Base-by-base conservation (phyloP, 2,888 invertebrate species). In the Mactromeris polynyma region DNA sequence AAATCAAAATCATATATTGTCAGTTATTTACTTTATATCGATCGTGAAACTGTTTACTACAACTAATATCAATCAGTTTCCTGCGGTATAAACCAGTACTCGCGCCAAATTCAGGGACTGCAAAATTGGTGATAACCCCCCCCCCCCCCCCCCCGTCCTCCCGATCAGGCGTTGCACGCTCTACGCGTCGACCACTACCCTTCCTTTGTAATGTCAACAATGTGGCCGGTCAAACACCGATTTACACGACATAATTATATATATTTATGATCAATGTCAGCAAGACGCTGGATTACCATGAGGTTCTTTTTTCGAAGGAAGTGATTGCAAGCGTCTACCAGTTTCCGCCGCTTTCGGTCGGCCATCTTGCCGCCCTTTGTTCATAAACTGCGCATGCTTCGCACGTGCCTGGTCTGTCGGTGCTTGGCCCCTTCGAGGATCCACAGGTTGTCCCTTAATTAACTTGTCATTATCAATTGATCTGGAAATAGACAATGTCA, bases 401-500 rank as follows among this genome's bases (percentile, higher is more conserved):
- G 82, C 21, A 21, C 87, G 54, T 21, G 81, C 40, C 4, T 58
- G 54, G 17, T 88, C 88, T 19, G 78, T 87, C 21, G 54, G 69
- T n/a, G 58, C 36, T 38, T 83, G 58, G 0, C 81, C 81, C 33
- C 81, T 80, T 51, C 86, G 51, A 0, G 86, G 79, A 54, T 90
- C 88, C 42, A 86, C 9, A 7, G 80, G 87, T 31, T 89, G 86
- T 64, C 91, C 91, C 33, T 84, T 80, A 38, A 92, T 83, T n/a
- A 92, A 81, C 11, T 86, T 87, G 58, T 90, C 90, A 85, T 90
- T 89, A 64, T 92, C 88, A n/a, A 92, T 92, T 36, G 91, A 89
- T 79, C 91, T 92, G 87, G 11, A 92, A 89, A 46, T 58, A 88
- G 3, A 64, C 58, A 64, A 64, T 9, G 11, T 9, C 46, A 46